Evolutionary conservation across 1,140 invertebrate species (phyloP), one percentile per base, ranked within the genome.

Genomic region (Drosophila kanapiae): DNA sequence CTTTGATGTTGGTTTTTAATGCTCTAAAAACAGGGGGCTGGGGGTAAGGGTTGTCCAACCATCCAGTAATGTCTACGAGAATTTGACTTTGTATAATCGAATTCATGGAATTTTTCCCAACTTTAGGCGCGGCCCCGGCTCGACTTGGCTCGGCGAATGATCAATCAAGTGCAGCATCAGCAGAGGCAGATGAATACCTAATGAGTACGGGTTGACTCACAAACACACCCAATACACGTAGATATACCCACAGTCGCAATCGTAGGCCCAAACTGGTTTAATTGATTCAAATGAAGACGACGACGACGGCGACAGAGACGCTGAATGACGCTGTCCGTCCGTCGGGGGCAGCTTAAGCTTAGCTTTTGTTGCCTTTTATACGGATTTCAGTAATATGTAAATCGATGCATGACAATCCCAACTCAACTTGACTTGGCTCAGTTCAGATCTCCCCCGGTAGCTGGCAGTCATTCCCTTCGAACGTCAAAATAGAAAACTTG

Each of bases 271-370:
- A 85, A 75, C 80, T 57, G 54, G 77, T 81, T 87, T 88, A 87
- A 87, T 87, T 87, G 80, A 87, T 88, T 87, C 84, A 87, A 87
- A 88, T 90, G 85, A 90, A 90, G 80, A 75, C 58, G 75, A 76
- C 56, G 82, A 63, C 64, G 56, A 48, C 48, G 35, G 71, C 74
- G 78, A 51, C 51, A 61, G 65, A 63, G 71, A 47, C 60, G 65
- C 35, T 77, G 60, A 77, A 74, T 85, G 83, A 86, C 77, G 80
- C 58, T 88, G 81, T 76, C 62, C 72, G 71, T 63, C 80, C 65
- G 82, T 78, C 67, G 67, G 64, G 60, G 43, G 35, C 31, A 18
- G 75, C 61, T 76, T 75, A 35, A 42, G 42, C 47, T 45, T 72
- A 61, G 56, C 59, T 78, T 79, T 68, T 78, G 57, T 67, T 72